Conservation (phyloP, 2,113 vertebrate genomes). For the Halcyon senegalensis region DNA sequence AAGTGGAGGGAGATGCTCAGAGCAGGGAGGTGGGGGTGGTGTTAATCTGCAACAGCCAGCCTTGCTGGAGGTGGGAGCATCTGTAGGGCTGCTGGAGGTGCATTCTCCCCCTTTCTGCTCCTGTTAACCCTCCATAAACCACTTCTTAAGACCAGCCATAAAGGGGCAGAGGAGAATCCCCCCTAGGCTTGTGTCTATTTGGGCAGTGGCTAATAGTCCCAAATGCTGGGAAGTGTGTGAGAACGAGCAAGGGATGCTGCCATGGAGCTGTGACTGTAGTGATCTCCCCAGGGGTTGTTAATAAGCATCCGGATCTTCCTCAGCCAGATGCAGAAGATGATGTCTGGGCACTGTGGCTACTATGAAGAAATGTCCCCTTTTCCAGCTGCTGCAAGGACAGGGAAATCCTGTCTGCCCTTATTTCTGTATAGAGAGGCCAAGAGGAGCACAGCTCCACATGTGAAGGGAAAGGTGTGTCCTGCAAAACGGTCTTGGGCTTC, state of each 20-base stretch:
- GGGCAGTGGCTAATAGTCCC: background rate
- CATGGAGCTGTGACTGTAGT: background rate
- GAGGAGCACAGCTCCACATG: accelerated
- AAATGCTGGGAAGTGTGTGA: background rate
- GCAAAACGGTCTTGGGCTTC: background rate
- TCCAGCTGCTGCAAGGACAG: background rate
- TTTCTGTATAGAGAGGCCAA: background rate
- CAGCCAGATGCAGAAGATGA: background rate
- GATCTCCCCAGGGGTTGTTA: background rate
- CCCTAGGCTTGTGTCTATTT: background rate
- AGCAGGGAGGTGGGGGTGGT: background rate
- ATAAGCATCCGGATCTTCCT: background rate
- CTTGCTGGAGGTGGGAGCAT: background rate
- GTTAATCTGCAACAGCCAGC: background rate
- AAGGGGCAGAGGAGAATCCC: background rate
- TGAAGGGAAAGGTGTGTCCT: background rate
- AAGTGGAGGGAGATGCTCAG: background rate
- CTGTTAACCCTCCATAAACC: background rate
- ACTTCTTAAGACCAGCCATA: background rate
- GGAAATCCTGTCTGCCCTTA: background rate
- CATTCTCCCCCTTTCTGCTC: background rate
- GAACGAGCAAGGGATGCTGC: background rate
- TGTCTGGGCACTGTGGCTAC: background rate
- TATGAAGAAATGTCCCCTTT: background rate
- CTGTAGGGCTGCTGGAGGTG: background rate